Conservation (phyloP, 2,797 vertebrate species). For the Psittacula echo region DNA sequence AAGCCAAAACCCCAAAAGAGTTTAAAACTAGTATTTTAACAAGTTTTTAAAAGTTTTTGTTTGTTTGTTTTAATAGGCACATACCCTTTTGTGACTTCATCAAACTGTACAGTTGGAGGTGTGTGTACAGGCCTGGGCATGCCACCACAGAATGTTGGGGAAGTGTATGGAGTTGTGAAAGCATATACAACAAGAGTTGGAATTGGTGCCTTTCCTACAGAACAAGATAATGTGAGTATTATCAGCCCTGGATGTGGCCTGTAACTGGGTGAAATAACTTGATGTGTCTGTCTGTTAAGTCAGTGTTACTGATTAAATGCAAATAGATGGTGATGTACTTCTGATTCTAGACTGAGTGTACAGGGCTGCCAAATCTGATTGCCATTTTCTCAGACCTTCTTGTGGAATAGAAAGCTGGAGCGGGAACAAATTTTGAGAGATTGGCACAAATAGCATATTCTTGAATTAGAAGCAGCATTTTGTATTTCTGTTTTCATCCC, state of each 20-base stretch:
- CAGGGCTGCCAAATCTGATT: not conserved
- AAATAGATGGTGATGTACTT: not conserved
- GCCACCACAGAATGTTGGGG: conserved; percentile 93
- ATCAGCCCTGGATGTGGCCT: not conserved
- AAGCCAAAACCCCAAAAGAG: not conserved
- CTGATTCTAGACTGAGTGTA: not conserved
- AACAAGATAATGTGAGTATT: conserved; percentile 90
- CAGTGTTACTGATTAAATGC: not conserved
- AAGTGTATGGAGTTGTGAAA: conserved; percentile 96
- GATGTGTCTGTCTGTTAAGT: not conserved
- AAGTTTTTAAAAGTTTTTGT: not conserved
- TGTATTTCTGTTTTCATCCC: not conserved
- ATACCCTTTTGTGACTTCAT: conserved; percentile 97
- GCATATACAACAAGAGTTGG: conserved; percentile 97
- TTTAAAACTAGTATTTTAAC: not conserved
- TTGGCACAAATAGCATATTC: not conserved
- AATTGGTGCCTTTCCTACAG: conserved; percentile 96
- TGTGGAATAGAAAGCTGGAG: not conserved
- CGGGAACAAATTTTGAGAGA: not conserved
- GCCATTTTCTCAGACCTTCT: not conserved
- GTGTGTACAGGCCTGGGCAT: conserved; percentile 97
- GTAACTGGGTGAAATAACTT: not conserved
- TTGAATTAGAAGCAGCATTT: not conserved
- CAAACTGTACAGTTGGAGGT: conserved; percentile 97
- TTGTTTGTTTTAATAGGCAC: conserved; percentile 81